Evolutionary conservation across 1,140 invertebrate species (phyloP), one percentile per base, ranked within the genome.

Genomic region (Fopius arisanus): DNA sequence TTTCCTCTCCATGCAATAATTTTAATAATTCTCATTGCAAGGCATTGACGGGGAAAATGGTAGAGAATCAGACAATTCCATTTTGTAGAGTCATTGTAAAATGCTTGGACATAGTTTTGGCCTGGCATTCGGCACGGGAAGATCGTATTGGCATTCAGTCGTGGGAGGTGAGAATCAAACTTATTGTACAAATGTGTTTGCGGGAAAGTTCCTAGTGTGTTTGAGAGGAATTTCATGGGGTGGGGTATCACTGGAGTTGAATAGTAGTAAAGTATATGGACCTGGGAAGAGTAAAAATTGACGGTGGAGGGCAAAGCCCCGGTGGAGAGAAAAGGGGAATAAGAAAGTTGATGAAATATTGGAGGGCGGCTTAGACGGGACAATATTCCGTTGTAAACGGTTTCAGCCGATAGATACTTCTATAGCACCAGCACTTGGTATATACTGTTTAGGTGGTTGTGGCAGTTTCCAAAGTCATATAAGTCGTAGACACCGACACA

Each of bases 321-420:
- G 75, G 66, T 74, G 68, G 23, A 67, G 76, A 83, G 81, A 86
- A 80, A 77, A 78, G 85, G n/a, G 77, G 80, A 86, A 83, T 84
- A 86, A 83, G 83, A 83, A 85, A 86, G 82, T 86, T 87, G 86
- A 87, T 87, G 86, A 87, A 86, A 86, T 87, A 87, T 87, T 83
- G 84, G 86, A 86, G 84, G 86, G 80, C 84, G 83, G 83, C 85
- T 87, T 86, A 86, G 80, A 78, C 80, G 79, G 84, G 82, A 87
- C 86, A 87, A 86, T 87, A 86, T 86, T 87, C 84, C 74, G 82
- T 80, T 86, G 84, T 86, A 86, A 86, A 87, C 81, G 80, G 80
- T 81, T 85, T 75, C 74, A 81, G 72, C 79, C 84, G 81, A 84
- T 85, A 84, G 84, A 84, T 85, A 86, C 78, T 43, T 23, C 23